Evolutionary conservation across 2,797 vertebrate genomes (phyloP).

Genomic region (Falco novaeseelandiae): DNA sequence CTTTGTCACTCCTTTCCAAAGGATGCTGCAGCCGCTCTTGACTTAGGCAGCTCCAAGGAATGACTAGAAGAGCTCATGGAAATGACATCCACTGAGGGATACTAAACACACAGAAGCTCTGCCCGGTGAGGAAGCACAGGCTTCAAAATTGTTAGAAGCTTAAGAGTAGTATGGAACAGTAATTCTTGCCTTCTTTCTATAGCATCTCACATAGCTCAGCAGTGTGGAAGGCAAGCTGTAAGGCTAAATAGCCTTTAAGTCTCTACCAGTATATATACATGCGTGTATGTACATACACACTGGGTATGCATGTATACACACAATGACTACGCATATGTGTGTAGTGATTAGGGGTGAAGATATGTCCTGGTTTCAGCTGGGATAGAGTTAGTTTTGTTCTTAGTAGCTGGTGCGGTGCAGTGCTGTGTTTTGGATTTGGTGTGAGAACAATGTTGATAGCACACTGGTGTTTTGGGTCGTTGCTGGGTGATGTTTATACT

Average conservation of each 20-base stretch:
- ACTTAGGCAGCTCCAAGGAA: neutral
- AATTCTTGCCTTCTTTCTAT: neutral
- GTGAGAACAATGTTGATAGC: too few relatives aligned
- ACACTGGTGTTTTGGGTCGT: too few relatives aligned
- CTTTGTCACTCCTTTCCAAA: neutral
- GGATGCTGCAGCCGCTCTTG: neutral
- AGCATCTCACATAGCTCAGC: neutral
- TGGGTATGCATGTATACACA: neutral
- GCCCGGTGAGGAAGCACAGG: neutral
- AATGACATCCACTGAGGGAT: neutral
- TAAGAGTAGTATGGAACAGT: neutral
- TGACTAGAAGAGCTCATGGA: neutral
- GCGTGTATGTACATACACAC: neutral
- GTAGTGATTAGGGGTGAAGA: neutral
- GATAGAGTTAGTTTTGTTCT: too few relatives aligned
- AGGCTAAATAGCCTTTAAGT: neutral
- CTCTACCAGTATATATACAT: neutral
- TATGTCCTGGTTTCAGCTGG: too few relatives aligned
- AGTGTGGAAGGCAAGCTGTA: neutral
- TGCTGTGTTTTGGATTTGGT: too few relatives aligned
- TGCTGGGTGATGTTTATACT: too few relatives aligned
- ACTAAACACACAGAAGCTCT: neutral
- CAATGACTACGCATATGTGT: accelerated
- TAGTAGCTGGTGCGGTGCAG: too few relatives aligned
- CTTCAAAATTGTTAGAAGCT: neutral